phyloP scores from a whole-genome alignment of 2,888 invertebrate genomes.

The Athetis lepigone region DNA sequence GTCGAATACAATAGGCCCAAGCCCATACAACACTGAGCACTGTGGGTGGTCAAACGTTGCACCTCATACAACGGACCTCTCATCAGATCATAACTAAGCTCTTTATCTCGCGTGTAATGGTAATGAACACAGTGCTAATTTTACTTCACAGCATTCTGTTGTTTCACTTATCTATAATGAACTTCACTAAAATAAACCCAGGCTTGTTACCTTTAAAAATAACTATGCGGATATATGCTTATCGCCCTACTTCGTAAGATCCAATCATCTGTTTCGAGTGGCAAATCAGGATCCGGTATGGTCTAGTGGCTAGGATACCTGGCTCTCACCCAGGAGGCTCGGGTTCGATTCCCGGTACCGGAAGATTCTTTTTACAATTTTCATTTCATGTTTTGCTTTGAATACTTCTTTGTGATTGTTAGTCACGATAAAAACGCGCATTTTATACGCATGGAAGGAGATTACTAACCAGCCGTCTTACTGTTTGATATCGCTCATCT shows the following conservation, averaged over 20 bases:
- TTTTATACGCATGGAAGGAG: constrained; percentile 54
- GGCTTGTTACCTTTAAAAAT: constrained; percentile 49
- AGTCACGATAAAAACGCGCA: constrained; percentile 53
- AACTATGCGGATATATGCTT: constrained; percentile 51
- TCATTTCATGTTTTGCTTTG: constrained; percentile 51
- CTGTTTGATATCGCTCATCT: constrained; percentile 70
- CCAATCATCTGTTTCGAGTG: constrained; percentile 2
- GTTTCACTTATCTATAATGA: constrained; percentile 60
- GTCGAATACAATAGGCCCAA: constrained; percentile 73
- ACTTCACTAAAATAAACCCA: constrained; percentile 50
- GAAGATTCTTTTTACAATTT: constrained; percentile 77
- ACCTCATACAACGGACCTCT: constrained; percentile 79
- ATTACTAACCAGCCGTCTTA: constrained; percentile 58
- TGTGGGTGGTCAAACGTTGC: constrained; percentile 78
- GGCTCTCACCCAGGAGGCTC: constrained; percentile 91
- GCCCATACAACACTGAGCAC: constrained; percentile 62
- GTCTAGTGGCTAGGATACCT: constrained; percentile 92
- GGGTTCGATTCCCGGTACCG: constrained; percentile 92
- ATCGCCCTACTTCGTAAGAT: constrained; percentile 20
- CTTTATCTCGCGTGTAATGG: constrained; percentile 64
- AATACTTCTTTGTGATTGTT: constrained; percentile 53
- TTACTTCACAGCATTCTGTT: constrained; percentile 59
- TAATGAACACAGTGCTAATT: constrained; percentile 69
- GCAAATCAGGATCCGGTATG: constrained; percentile 84
- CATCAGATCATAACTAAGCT: constrained; percentile 70